A percentile compares a stretch with the other conserved stretches of the same genome.
These are phyloP conservation scores for Hiodon alosoides DNA, from an alignment of 2,113 vertebrate genomes.

Conservation along the genomic window DNA sequence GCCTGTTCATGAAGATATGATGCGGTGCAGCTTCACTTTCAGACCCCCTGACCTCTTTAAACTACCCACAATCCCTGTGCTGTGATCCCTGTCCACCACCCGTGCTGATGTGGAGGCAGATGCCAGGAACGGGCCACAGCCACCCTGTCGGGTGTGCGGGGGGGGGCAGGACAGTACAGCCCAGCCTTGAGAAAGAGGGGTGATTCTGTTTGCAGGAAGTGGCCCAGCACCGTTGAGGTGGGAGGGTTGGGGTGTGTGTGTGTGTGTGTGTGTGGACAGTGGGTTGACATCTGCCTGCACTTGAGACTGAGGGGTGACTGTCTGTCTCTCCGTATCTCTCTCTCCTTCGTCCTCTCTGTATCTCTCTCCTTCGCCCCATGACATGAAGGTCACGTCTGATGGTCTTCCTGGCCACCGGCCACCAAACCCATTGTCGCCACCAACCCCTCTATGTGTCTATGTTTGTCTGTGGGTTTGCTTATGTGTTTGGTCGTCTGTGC, in stretches of 20 bases:
- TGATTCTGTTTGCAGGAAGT: background rate
- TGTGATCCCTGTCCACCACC: background rate
- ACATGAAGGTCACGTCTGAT: conserved; percentile 15
- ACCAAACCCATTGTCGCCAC: conserved; percentile 19
- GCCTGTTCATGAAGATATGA: background rate
- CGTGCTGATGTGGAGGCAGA: background rate
- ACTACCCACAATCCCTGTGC: background rate
- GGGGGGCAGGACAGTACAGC: too few species aligned
- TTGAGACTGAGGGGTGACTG: conserved; percentile 23
- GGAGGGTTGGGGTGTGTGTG: background rate
- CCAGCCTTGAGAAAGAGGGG: too few species aligned
- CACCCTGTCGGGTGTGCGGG: background rate
- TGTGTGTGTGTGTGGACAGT: too few species aligned
- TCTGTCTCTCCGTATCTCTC: conserved; percentile 17
- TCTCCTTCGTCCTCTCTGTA: background rate
- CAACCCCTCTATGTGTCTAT: conserved; percentile 60
- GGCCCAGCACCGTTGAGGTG: background rate
- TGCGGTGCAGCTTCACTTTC: too few species aligned
- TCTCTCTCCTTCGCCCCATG: conserved; percentile 1
- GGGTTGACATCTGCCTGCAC: conserved; percentile 16
- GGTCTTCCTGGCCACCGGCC: conserved; percentile 20
- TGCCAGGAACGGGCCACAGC: background rate
- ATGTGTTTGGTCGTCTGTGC: too few species aligned
- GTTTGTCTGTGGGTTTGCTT: too few species aligned
- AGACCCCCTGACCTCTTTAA: background rate